These are phyloP conservation scores for Pelecanoides urinatrix DNA, from an alignment of 2,113 vertebrate species.

Conservation along the genomic window DNA sequence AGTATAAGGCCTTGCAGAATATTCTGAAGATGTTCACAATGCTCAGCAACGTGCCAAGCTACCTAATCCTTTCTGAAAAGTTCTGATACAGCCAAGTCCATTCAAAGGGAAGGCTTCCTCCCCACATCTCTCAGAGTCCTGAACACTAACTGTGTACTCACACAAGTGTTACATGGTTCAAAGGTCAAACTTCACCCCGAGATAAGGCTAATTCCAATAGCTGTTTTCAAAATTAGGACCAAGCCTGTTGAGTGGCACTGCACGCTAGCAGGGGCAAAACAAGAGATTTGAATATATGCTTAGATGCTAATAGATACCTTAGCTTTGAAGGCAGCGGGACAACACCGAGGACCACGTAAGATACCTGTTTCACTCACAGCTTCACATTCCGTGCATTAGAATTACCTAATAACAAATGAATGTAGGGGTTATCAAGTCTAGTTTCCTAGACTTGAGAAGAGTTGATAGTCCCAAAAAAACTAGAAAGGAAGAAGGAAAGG, in stretches of 20 bases:
- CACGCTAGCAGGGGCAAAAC: fast-evolving
- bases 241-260: background rate
- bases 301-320: background rate
- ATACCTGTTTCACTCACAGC: background rate
- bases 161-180: background rate
- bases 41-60: background rate
- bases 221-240: background rate
- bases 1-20: background rate
- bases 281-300: background rate
- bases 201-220: background rate
- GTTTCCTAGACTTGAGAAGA: background rate
- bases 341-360: background rate
- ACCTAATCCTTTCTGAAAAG: background rate
- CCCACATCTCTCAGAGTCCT: background rate
- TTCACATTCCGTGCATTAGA: background rate
- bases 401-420: background rate
- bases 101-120: background rate
- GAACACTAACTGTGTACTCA: background rate
- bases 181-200: background rate
- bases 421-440: background rate
- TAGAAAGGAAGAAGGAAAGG: background rate
- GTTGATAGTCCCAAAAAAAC: background rate
- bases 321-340: background rate
- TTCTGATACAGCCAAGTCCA: background rate
- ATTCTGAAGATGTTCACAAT: background rate